phyloP scores from a whole-genome alignment of 2,888 invertebrate species.

The Chromoteleia sp. region DNA sequence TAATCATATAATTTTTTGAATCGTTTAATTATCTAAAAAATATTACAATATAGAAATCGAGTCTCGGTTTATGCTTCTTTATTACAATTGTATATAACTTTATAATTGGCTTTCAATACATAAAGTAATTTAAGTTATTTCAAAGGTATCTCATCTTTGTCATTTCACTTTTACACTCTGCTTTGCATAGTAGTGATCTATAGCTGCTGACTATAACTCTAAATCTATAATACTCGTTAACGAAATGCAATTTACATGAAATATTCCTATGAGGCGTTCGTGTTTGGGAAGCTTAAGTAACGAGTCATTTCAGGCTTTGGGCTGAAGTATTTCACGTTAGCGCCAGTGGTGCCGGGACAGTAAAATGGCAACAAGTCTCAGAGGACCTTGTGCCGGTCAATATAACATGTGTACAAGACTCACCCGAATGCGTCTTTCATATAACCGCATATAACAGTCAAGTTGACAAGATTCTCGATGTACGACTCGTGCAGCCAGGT shows the following conservation, averaged over 20 bases:
- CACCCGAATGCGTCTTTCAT: slow-evolving; percentile 98
- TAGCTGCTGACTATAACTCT: slow-evolving; percentile 49
- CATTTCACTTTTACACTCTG: slow-evolving; percentile 65
- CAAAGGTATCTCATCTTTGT: slow-evolving; percentile 37
- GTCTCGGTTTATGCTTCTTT: too few relatives aligned
- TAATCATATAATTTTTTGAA: too few relatives aligned
- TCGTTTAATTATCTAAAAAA: too few relatives aligned
- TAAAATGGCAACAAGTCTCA: slow-evolving; percentile 99
- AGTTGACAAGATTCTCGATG: slow-evolving; percentile 99
- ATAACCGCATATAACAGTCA: slow-evolving; percentile 99
- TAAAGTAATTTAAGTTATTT: too few relatives aligned
- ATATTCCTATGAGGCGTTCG: slow-evolving; percentile 1
- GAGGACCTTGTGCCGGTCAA: slow-evolving; percentile 99
- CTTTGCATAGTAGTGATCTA: slow-evolving; percentile 64
- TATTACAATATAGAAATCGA: too few relatives aligned
- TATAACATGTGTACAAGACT: slow-evolving; percentile 98
- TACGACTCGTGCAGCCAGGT: slow-evolving; percentile 98
- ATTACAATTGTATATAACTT: too few relatives aligned
- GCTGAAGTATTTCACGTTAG: slow-evolving; percentile 99
- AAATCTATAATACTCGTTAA: slow-evolving; percentile 40
- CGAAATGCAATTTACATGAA: slow-evolving; percentile 36
- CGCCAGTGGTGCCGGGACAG: slow-evolving; percentile 95
- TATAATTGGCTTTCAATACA: too few relatives aligned
- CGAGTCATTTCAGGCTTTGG: slow-evolving; percentile 91
- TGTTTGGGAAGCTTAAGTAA: slow-evolving; percentile 62